These are phyloP conservation scores for Manis crassicaudata DNA, from an alignment of 2,797 vertebrate genomes.

Conservation along the genomic window DNA sequence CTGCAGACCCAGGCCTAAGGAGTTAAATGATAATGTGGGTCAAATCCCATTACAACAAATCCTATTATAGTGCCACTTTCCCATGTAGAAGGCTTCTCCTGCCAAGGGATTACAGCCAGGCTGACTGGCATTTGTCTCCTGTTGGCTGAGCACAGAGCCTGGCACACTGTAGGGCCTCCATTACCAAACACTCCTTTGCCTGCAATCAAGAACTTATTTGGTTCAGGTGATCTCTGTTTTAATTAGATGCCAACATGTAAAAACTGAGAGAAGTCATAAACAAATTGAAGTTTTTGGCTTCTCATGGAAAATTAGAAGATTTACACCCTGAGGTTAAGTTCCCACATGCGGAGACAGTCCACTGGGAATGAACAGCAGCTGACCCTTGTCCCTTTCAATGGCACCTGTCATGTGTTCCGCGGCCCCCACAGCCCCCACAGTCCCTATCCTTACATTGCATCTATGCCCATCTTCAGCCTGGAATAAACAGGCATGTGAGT, in stretches of 20 bases:
- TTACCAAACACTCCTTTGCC: neutral
- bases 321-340: neutral
- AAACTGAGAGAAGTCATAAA: neutral
- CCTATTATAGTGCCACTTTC: neutral
- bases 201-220: neutral
- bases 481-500: neutral
- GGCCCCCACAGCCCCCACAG: neutral
- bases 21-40: constrained; percentile 25
- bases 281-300: neutral
- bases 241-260: constrained; percentile 4
- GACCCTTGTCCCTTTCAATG: neutral
- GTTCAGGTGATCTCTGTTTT: neutral
- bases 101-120: fast-evolving
- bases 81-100: fast-evolving
- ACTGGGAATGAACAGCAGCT: neutral
- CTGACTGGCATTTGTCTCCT: neutral
- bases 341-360: neutral
- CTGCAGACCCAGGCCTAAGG: neutral
- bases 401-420: neutral
- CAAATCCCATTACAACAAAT: constrained; percentile 16
- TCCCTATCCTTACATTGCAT: fast-evolving
- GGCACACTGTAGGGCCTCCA: neutral
- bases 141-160: neutral
- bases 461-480: neutral
- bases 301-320: neutral